phyloP scores from a whole-genome alignment of 2,113 vertebrate genomes.

The Sceloporus undulatus region DNA sequence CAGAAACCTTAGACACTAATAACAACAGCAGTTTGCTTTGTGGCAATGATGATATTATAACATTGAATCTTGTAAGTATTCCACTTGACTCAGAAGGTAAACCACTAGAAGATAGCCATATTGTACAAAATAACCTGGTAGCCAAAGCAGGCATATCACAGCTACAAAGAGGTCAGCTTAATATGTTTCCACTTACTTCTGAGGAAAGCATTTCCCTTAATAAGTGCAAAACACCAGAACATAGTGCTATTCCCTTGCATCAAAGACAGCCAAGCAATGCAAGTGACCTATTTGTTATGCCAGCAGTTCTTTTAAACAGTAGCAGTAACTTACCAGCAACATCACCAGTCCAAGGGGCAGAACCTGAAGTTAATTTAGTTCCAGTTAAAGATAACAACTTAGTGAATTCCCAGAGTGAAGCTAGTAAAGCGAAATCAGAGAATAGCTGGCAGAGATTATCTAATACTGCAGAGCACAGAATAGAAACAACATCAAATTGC shows the following conservation, averaged over 20 bases:
- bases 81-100: slow-evolving; percentile 58
- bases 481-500: slow-evolving; percentile 39
- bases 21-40: slow-evolving; percentile 60
- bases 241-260: slow-evolving; percentile 16
- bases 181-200: background rate
- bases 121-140: slow-evolving; percentile 31
- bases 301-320: background rate
- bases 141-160: background rate
- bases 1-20: slow-evolving; percentile 22
- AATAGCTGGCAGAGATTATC: slow-evolving; percentile 20
- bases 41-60: slow-evolving; percentile 74
- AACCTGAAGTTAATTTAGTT: slow-evolving; percentile 17
- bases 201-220: slow-evolving; percentile 22
- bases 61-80: slow-evolving; percentile 81
- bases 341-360: background rate
- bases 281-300: background rate
- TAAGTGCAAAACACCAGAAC: background rate
- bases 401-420: slow-evolving; percentile 41
- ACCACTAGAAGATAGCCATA: background rate
- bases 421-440: background rate
- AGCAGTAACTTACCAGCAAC: background rate
- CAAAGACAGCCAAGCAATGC: slow-evolving; percentile 10
- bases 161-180: slow-evolving; percentile 14
- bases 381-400: slow-evolving; percentile 29
- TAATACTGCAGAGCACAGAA: slow-evolving; percentile 41